Evolutionary conservation across 2,797 vertebrate genomes (phyloP).

Genomic region (Chiloscyllium punctatum): DNA sequence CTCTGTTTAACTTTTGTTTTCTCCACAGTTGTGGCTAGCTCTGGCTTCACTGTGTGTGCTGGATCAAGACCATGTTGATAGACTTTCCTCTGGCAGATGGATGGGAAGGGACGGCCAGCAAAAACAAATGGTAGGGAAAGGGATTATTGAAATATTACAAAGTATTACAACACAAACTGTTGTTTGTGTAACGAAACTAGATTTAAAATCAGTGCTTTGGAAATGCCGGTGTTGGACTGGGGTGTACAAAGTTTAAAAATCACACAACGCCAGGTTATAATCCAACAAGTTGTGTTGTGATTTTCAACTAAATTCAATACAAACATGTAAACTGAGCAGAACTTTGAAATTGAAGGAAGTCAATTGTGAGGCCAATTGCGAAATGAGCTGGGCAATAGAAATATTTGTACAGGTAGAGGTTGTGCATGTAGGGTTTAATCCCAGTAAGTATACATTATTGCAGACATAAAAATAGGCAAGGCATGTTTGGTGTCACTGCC

Average conservation of each 20-base stretch:
- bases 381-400: not conserved
- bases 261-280: too few relatives aligned
- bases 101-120: slow-evolving; percentile 98
- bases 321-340: not conserved
- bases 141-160: not conserved
- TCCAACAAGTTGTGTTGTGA: too few relatives aligned
- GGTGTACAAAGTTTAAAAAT: too few relatives aligned
- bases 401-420: not conserved
- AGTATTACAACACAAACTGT: too few relatives aligned
- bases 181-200: not conserved
- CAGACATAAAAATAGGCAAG: not conserved
- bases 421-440: not conserved
- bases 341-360: not conserved
- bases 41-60: slow-evolving; percentile 94
- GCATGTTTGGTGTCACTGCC: too few relatives aligned
- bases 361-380: too few relatives aligned
- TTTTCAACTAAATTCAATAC: not conserved
- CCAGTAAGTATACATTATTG: not conserved
- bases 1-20: slow-evolving; percentile 10
- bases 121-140: slow-evolving; percentile 86
- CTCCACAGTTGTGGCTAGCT: slow-evolving; percentile 85
- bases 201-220: too few relatives aligned
- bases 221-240: too few relatives aligned
- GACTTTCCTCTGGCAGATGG: slow-evolving; percentile 95
- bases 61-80: slow-evolving; percentile 96